phyloP scores from a whole-genome alignment of 2,113 vertebrate genomes.

The Buteo buteo region DNA sequence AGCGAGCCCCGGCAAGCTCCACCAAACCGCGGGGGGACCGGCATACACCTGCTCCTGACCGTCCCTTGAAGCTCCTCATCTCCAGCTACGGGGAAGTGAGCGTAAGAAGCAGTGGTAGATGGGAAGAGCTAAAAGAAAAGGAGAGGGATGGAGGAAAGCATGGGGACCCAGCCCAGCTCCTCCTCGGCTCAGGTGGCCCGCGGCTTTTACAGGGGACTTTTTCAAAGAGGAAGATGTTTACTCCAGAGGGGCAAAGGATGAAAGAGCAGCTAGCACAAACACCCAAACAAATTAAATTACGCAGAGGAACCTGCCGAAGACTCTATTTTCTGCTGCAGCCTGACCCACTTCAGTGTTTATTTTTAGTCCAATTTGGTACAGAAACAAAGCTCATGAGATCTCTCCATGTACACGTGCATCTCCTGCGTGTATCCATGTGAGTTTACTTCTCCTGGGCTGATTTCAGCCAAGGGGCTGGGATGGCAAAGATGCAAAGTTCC shows the following conservation, averaged over 20 bases:
- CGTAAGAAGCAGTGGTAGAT: fast-evolving
- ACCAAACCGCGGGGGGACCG: fast-evolving
- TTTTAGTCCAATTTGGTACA: background rate
- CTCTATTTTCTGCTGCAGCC: background rate
- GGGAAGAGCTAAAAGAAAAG: no score
- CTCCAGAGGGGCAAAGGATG: background rate
- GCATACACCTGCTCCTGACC: no score
- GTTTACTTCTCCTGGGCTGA: background rate
- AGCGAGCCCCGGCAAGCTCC: fast-evolving
- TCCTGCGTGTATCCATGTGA: fast-evolving
- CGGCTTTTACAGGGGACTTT: fast-evolving
- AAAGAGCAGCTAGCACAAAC: background rate
- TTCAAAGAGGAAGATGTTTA: background rate
- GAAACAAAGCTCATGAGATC: background rate
- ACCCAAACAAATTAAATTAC: background rate
- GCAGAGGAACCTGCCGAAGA: background rate
- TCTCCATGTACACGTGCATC: fast-evolving
- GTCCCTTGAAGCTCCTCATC: background rate
- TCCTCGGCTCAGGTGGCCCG: no score
- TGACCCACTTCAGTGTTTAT: background rate
- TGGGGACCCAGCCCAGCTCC: background rate
- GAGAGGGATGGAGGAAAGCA: background rate
- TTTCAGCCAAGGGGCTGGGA: background rate
- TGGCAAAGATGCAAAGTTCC: background rate
- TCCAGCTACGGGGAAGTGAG: fast-evolving